These are phyloP conservation scores for Ailurus styani DNA, from an alignment of 2,113 vertebrate genomes.

Conservation along the genomic window DNA sequence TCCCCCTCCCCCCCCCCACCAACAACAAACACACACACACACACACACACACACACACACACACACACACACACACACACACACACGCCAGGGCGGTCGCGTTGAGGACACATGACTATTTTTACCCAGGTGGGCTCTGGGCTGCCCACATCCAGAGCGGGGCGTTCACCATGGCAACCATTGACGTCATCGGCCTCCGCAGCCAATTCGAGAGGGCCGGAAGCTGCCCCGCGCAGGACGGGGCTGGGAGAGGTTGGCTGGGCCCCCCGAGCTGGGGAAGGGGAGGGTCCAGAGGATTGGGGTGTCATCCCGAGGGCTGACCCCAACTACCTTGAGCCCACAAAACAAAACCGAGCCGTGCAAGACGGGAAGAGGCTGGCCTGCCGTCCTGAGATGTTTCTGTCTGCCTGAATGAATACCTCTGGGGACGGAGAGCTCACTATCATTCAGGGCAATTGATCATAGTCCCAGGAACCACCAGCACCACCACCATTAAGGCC, in stretches of 20 bases:
- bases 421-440: neutral
- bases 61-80: neutral
- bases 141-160: conserved; percentile 55
- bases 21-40: too few species aligned
- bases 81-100: neutral
- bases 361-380: neutral
- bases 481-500: neutral
- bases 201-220: conserved; percentile 28
- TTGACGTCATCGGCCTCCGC: conserved; percentile 69
- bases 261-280: neutral
- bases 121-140: conserved; percentile 56
- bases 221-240: neutral
- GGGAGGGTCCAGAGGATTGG: neutral
- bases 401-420: neutral
- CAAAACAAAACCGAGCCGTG: neutral
- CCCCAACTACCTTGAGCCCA: neutral
- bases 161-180: conserved; percentile 74
- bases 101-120: conserved; percentile 27
- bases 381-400: neutral
- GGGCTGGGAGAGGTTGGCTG: neutral
- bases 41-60: neutral
- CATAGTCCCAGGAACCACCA: neutral
- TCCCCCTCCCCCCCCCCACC: neutral
- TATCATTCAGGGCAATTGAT: neutral
- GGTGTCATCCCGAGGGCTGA: fast-evolving